Base-by-base conservation (phyloP, 1,140 invertebrate genomes). In the Aphelenchoides besseyi region DNA sequence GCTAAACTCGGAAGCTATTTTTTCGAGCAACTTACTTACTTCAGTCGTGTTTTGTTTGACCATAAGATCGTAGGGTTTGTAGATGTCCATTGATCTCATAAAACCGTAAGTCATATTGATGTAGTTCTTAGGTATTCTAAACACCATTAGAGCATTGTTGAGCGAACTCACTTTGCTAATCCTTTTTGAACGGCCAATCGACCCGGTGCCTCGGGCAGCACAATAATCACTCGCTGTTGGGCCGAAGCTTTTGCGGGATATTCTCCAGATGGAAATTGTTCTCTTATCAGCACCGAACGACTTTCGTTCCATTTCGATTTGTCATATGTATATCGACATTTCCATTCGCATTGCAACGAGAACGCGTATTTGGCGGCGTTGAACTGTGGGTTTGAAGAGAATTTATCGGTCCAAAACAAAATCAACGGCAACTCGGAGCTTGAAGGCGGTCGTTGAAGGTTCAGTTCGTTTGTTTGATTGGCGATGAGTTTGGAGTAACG, bases 381-480 rank as follows among this genome's bases (percentile, higher is more conserved):
- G 55, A 8, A 59, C 23, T 59, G 55, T 33, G 55, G 55, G 5
- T 33, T 5, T 33, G 55, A 59, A 33, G 5, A 59, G 18, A 8
- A 59, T 59, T 59, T 59, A 23, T 59, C 55, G 5, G 55, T 59
- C 5, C 18, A 59, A 33, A 59, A 59, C 55, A 59, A 33, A 33
- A 59, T 33, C 55, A 59, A 23, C 5, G 55, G 55, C 23, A 23
- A 48, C 12, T 23, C 23, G 23, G 23, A 48, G 41, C 12, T 16
- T 48, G 12, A 48, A 48, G 23, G 12, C 12, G 41, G 41, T 48
- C 41, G 41, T 16, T n/a, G n/a, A n/a, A n/a, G n/a, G 41, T 23
- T 23, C 41, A 48, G 41, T 48, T 48, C 41, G 41, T 48, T 48
- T 48, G 23, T 48, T 23, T 48, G 41, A 23, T 48, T 23, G 41